These are phyloP conservation scores for Merops nubicus DNA, from an alignment of 2,113 vertebrate species.

Conservation along the genomic window DNA sequence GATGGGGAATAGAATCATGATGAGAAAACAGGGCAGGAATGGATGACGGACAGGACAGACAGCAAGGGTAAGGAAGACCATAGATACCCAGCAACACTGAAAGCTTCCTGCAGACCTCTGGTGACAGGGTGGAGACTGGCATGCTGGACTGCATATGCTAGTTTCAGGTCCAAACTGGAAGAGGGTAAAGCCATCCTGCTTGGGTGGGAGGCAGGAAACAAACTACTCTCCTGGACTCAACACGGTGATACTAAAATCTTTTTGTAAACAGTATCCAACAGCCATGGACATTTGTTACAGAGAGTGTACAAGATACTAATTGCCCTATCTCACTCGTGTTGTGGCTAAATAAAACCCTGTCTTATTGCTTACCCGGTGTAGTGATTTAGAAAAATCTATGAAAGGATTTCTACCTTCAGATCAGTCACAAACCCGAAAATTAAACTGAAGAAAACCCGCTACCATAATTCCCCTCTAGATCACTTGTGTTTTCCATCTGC, in stretches of 20 bases:
- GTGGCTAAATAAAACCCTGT: not conserved
- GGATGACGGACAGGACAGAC: not conserved
- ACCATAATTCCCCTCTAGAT: not conserved
- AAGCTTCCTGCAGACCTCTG: not conserved
- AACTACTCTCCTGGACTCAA: not conserved
- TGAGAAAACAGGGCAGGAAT: not conserved
- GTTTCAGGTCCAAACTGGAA: not conserved
- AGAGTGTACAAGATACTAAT: rapidly evolving
- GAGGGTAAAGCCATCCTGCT: not conserved
- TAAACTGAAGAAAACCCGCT: not conserved
- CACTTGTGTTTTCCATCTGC: not conserved
- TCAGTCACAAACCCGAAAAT: not conserved
- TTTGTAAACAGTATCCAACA: not conserved
- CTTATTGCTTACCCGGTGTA: not conserved
- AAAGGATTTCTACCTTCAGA: not conserved
- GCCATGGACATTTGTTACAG: not conserved
- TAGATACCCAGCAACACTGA: not conserved
- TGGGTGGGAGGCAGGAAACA: not conserved
- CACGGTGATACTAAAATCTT: not conserved
- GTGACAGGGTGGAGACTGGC: not conserved
- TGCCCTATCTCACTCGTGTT: not conserved
- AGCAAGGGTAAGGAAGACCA: not conserved
- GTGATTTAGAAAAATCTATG: not conserved
- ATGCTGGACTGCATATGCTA: not conserved
- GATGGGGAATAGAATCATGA: not conserved